Evolutionary conservation across 2,113 vertebrate genomes (phyloP), one percentile per base, ranked within the genome.

Genomic region (Tylochromis polylepis): DNA sequence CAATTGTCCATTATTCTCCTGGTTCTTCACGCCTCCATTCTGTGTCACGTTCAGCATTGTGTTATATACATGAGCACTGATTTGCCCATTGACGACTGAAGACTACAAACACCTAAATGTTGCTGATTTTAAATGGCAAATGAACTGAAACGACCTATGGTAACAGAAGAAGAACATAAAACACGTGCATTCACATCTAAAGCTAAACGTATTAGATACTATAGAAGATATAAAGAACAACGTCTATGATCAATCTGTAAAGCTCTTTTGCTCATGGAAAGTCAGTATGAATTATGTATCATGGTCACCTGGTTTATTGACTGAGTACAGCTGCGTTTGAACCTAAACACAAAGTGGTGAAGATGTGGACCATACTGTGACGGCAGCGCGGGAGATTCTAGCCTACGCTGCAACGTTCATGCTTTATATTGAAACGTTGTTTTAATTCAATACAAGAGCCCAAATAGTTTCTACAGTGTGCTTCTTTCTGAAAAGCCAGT

Each of bases 321-420:
- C 51, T 51, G 10, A 77, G 43, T 31, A 51, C 43, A 51, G 41
- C 22, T 75, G 41, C 49, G 41, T 75, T 49, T 75, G 29, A 75
- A 75, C 43, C 6, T 8, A n/a, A n/a, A n/a, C n/a, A 12, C 5
- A 31, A 75, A 77, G 70, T 49, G 15, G 1, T 31, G 43, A 75
- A 20, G 0, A 29, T 75, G 67, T 0, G 5, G 14, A 6, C 65
- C 1, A 1, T 72, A 16, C 3, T 29, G 22, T 49, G 22, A 29
- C 0, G 3, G 43, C 15, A 4, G 43, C 0, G 9, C 49, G 67
- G 70, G 70, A 49, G 70, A 75, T 51, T 51, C 4, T 77, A 20
- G 5, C 70, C 29, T 31, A 16, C 11, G 1, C 3, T 31, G 70
- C 27, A 31, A 31, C 2, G 1, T n/a, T 20, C 12, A 11, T 0